phyloP scores from a whole-genome alignment of 2,888 invertebrate species.

The Heliconius erato region DNA sequence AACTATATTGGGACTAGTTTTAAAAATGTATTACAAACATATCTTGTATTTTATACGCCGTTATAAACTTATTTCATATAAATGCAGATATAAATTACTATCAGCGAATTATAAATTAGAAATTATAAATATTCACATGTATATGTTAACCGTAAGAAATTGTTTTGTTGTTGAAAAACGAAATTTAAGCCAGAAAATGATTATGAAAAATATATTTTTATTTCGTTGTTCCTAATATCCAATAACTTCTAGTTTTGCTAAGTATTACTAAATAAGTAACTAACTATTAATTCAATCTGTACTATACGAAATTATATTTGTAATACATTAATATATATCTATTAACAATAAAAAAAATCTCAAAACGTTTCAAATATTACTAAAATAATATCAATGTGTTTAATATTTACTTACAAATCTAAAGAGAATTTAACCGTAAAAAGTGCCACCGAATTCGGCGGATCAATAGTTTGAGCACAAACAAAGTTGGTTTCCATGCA shows the following conservation, averaged over 20 bases:
- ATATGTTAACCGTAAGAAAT: background rate
- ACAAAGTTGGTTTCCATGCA: slow-evolving; percentile 80
- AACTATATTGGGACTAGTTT: background rate
- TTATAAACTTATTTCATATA: background rate
- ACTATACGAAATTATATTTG: background rate
- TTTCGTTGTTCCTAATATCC: background rate
- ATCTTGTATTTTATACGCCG: background rate
- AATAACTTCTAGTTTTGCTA: background rate
- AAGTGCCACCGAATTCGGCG: slow-evolving; percentile 58
- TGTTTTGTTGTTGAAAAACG: background rate
- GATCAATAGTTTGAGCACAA: slow-evolving; percentile 82
- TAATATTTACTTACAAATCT: slow-evolving; percentile 41
- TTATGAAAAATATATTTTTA: background rate
- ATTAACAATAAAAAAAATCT: background rate
- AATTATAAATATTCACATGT: background rate
- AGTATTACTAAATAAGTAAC: background rate
- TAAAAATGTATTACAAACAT: background rate
- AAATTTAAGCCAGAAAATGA: background rate
- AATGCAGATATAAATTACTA: background rate
- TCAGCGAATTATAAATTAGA: too few species aligned
- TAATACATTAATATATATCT: background rate
- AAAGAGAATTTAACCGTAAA: slow-evolving; percentile 51
- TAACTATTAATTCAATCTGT: too few species aligned
- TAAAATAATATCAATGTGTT: slow-evolving; percentile 20
- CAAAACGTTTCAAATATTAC: slow-evolving; percentile 14